Percentiles rank a stretch among this genome's conserved stretches.
phyloP scores from a whole-genome alignment of 2,888 invertebrate genomes.

The Microplitis manilae region DNA sequence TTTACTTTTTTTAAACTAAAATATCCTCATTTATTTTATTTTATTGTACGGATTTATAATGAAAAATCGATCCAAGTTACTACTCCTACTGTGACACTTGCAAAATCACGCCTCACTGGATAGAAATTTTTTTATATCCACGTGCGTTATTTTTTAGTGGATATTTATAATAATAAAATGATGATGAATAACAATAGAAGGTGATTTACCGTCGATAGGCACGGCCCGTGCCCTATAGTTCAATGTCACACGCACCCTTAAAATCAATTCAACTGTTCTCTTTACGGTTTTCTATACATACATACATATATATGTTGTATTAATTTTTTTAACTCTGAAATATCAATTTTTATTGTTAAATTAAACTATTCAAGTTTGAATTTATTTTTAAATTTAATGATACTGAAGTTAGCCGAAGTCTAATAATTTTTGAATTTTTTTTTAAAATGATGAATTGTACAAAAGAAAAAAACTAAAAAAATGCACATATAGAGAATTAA shows the following conservation, averaged over 20 bases:
- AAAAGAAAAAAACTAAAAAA: too few relatives aligned
- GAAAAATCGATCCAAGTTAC: background rate
- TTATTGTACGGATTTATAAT: background rate
- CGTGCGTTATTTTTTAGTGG: too few relatives aligned
- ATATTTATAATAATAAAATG: background rate
- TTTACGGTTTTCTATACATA: constrained; percentile 2
- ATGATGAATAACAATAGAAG: constrained; percentile 40
- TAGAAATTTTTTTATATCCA: background rate
- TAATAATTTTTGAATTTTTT: too few relatives aligned
- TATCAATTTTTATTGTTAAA: too few relatives aligned
- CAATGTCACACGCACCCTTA: constrained; percentile 15
- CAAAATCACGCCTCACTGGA: too few relatives aligned
- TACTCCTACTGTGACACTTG: background rate
- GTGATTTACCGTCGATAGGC: constrained; percentile 47
- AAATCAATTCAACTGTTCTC: constrained; percentile 16
- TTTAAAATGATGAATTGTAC: too few relatives aligned
- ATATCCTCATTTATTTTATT: background rate
- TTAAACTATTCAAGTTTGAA: too few relatives aligned
- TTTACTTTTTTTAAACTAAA: background rate
- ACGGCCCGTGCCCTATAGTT: constrained; percentile 40
- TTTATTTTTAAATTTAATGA: too few relatives aligned
- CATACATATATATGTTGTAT: background rate
- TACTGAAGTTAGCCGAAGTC: too few relatives aligned
- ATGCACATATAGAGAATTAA: too few relatives aligned
- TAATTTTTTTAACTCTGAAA: background rate